Evolutionary conservation across 1,140 invertebrate genomes (phyloP).

Genomic region (Magallana ariakensis): DNA sequence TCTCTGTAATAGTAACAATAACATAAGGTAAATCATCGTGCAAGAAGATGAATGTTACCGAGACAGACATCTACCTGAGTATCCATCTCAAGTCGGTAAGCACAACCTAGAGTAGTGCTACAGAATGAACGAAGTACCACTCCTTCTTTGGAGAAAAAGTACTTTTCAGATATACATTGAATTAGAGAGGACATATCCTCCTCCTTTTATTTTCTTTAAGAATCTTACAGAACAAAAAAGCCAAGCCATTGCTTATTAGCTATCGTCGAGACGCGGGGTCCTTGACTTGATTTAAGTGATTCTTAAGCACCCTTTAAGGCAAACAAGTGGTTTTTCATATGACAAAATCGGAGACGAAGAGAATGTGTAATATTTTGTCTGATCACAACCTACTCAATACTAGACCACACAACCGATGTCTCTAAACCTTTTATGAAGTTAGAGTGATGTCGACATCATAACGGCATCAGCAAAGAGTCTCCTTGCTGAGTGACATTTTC

Average conservation of each 20-base stretch:
- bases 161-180: too few relatives aligned
- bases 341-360: constrained; percentile 26
- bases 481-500: background rate
- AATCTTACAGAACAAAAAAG: background rate
- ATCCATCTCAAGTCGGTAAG: too few relatives aligned
- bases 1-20: too few relatives aligned
- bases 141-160: too few relatives aligned
- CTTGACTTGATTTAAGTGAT: constrained; percentile 36
- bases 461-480: background rate
- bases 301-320: constrained; percentile 22
- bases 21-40: too few relatives aligned
- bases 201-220: too few relatives aligned
- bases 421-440: background rate
- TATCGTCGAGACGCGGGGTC: background rate
- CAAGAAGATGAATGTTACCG: too few relatives aligned
- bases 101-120: too few relatives aligned
- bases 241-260: background rate
- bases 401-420: constrained; percentile 9
- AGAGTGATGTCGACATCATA: background rate
- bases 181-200: too few relatives aligned
- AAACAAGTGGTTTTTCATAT: constrained; percentile 29
- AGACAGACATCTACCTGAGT: too few relatives aligned
- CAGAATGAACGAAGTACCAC: too few relatives aligned
- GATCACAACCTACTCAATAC: constrained; percentile 14
- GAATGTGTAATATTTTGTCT: constrained; percentile 33